These are phyloP conservation scores for Cinara cedri DNA, from an alignment of 2,888 invertebrate genomes.

Conservation along the genomic window DNA sequence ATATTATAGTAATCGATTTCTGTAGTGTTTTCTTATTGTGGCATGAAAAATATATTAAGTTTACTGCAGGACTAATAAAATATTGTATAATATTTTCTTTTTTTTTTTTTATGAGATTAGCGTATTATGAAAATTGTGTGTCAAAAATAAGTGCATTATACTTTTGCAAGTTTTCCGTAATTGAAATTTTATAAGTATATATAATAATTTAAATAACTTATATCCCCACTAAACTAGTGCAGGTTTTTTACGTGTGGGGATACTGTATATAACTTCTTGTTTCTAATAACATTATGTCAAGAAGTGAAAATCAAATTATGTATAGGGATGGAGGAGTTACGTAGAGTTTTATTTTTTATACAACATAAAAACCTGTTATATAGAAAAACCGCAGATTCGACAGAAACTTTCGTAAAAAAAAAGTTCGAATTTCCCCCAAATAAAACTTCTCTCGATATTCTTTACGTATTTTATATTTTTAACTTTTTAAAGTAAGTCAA, in stretches of 20 bases:
- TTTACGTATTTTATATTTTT: conserved; percentile 1
- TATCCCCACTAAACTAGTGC: neutral
- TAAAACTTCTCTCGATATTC: conserved; percentile 3
- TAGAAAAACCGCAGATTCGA: conserved; percentile 13
- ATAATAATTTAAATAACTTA: neutral
- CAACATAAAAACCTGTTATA: conserved; percentile 10
- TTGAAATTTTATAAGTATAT: neutral
- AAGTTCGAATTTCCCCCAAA: neutral
- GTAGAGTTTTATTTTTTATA: neutral
- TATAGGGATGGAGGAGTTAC: neutral
- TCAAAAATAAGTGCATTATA: neutral
- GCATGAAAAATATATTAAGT: too few species aligned
- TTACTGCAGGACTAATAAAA: too few species aligned
- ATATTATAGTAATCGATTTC: too few species aligned
- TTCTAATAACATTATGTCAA: neutral
- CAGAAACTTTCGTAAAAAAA: neutral
- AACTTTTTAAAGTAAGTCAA: neutral
- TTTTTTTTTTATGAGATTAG: too few species aligned
- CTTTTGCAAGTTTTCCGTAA: neutral
- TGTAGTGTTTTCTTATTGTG: too few species aligned
- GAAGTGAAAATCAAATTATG: conserved; percentile 9
- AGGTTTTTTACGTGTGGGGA: neutral
- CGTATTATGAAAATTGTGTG: neutral
- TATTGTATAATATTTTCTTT: neutral
- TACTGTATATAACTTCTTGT: neutral